Base-by-base conservation (phyloP, 1,140 invertebrate genomes). In the Cotesia vestalis region DNA sequence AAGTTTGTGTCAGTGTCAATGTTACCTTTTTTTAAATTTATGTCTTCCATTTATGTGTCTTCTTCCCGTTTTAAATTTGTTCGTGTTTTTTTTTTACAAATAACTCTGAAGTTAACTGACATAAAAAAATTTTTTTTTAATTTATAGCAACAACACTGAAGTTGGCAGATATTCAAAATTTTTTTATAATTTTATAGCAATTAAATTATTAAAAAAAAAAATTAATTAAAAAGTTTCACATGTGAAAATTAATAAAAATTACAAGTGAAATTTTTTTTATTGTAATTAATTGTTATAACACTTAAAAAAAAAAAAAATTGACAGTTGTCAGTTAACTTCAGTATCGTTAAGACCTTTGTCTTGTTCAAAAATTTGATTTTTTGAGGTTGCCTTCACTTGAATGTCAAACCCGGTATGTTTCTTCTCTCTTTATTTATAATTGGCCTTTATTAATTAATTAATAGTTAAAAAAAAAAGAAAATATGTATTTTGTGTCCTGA, bases 1-100 rank as follows among this genome's bases (percentile, higher is more conserved):
- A 64, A 51, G 20, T 64, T 36, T 64, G 36, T 64, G 61, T 40
- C 11, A 40, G 11, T 63, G 61, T 63, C 61, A 63, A 63, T 63
- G 61, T 63, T 38, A 40, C 61, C 59, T 60, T 20, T 17, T 17
- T 57, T 14, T 60, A 3, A 60, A 27, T 60, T 60, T 34, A 20
- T 38, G 27, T 5, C 14, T 35, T 14, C 53, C 53, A 11, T 20
- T 9, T 14, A 17, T 17, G 60, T 62, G 59, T 61, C 59, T 62
- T 36, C 12, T 12, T 17, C 36, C 8, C n/a, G 35, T 14, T 62
- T 35, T 35, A 38, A 62, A 62, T 12, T n/a, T 62, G 4, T 40
- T 38, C 59, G 17, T 61, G 2, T 61, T 6, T 34, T 61, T 27
- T 35, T 12, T 20, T 27, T 9, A 17, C 17, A 17, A 17, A 17